Conservation (phyloP, 2,888 invertebrate species). For the Tetranychus truncatus region DNA sequence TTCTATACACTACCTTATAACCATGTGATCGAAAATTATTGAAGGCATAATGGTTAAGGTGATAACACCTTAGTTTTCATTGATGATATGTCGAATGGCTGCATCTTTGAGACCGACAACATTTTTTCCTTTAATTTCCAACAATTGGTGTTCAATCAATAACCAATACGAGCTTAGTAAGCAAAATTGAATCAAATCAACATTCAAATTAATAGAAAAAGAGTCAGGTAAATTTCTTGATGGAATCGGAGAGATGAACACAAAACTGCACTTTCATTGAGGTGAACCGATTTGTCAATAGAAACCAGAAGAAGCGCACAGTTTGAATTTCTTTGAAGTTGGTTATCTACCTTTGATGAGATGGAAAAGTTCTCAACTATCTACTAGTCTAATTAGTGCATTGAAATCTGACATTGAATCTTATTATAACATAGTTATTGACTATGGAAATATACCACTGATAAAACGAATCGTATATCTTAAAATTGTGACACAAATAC, state of each 20-base stretch:
- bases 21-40: conserved; percentile 71
- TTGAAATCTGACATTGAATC: no score
- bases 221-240: not conserved
- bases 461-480: no score
- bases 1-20: conserved; percentile 50
- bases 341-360: no score
- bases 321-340: not conserved
- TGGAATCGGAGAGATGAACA: not conserved
- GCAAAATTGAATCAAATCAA: not conserved
- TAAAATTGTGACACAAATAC: no score
- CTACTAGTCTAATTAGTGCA: no score
- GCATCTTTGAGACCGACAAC: conserved; percentile 77
- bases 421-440: no score
- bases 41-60: conserved; percentile 67
- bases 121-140: conserved; percentile 70
- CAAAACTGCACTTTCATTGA: not conserved
- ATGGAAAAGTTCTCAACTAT: no score
- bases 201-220: not conserved
- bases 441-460: no score
- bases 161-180: conserved; percentile 58
- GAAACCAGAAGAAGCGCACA: not conserved
- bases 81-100: conserved; percentile 56
- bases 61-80: conserved; percentile 49
- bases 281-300: not conserved
- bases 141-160: conserved; percentile 65